Percentiles rank a stretch among this genome's conserved stretches.
Conservation (phyloP, 2,113 vertebrate genomes). For the Bungarus multicinctus region DNA sequence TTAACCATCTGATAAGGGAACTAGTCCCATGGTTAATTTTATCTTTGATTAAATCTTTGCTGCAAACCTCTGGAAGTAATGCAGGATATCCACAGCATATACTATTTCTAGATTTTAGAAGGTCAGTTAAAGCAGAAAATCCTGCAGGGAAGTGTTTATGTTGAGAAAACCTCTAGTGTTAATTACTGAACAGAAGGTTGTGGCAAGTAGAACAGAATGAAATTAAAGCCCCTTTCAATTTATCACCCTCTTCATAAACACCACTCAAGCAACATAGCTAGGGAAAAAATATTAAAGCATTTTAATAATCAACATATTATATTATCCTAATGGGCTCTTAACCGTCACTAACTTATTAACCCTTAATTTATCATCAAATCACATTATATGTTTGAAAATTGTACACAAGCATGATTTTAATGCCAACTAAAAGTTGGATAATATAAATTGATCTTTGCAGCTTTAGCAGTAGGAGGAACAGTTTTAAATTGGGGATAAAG, state of each 20-base stretch:
- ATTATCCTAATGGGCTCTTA: constrained; percentile 6
- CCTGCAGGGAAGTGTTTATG: not conserved
- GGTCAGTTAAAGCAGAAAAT: not conserved
- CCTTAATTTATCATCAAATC: constrained; percentile 24
- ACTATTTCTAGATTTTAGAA: not conserved
- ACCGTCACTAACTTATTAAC: not conserved
- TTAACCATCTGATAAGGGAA: not conserved
- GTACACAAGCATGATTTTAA: constrained; percentile 5
- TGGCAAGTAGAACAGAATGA: constrained; percentile 7
- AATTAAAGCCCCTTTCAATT: constrained; percentile 19
- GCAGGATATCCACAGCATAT: not conserved
- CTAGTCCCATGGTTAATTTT: not conserved
- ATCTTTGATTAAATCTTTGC: not conserved
- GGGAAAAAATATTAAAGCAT: not conserved
- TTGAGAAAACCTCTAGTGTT: not conserved
- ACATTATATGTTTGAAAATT: constrained; percentile 9
- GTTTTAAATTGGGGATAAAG: not conserved
- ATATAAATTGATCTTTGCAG: not conserved
- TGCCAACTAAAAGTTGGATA: not conserved
- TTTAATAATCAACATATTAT: constrained; percentile 19
- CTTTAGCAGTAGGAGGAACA: not conserved
- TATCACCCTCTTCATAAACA: constrained; percentile 10
- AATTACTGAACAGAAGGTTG: constrained; percentile 8
- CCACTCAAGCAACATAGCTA: not conserved
- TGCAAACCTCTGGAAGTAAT: not conserved